phyloP scores from a whole-genome alignment of 2,113 vertebrate genomes.

The Phrynosoma blainvillii region DNA sequence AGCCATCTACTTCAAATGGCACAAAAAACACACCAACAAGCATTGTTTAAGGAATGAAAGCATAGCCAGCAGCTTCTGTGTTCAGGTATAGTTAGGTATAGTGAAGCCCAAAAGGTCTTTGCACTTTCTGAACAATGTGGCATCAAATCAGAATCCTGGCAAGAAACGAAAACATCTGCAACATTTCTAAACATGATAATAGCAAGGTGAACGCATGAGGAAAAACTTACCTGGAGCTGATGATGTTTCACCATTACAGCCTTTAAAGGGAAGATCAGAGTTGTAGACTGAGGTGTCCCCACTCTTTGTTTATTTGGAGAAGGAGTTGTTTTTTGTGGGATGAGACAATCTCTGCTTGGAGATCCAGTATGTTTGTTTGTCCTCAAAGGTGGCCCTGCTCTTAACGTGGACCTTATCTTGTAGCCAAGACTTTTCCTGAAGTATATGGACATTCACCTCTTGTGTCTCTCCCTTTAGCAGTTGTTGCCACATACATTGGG shows the following conservation, averaged over 20 bases:
- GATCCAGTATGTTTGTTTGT: not conserved
- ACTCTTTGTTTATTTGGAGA: not conserved
- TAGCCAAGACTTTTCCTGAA: conserved; percentile 7
- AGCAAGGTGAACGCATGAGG: not conserved
- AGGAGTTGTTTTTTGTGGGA: not conserved
- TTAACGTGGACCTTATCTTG: not conserved
- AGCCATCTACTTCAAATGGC: not conserved
- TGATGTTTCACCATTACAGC: not conserved
- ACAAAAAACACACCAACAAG: not conserved
- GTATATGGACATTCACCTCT: rapidly evolving
- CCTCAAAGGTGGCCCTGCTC: not conserved
- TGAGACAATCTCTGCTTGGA: not conserved
- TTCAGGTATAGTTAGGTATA: not conserved
- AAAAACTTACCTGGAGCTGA: conserved; percentile 10
- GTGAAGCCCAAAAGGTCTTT: not conserved
- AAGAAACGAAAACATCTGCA: not conserved
- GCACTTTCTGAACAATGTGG: not conserved
- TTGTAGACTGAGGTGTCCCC: not conserved
- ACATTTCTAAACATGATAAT: not conserved
- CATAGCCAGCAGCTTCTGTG: not conserved
- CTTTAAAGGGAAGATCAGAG: not conserved
- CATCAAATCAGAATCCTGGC: not conserved
- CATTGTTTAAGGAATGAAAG: not conserved
- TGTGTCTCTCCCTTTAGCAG: not conserved
- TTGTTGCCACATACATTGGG: rapidly evolving